Base-by-base conservation (phyloP, 2,888 invertebrate genomes). In the Himalopsyche japonica region DNA sequence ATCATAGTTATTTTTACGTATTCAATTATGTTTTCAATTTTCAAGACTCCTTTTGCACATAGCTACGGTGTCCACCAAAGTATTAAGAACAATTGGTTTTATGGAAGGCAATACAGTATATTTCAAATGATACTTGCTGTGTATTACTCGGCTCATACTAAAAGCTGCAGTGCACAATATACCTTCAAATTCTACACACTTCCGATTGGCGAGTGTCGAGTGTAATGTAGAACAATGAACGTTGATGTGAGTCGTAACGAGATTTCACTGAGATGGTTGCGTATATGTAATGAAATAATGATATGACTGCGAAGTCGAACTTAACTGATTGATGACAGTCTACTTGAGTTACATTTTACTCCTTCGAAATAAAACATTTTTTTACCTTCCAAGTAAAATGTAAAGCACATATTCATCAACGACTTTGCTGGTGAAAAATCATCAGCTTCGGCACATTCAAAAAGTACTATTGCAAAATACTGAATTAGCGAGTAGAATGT, bases 371-470 rank as follows among this genome's bases (percentile, higher is more conserved):
- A 70, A 70, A 70, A 70, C 70, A 70, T 70, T 70, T 76, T 37
- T 32, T 80, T 85, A 95, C 95, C 93, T 93, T 95, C 95, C 88
- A 94, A 93, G 88, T 94, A 95, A 90, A 95, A 95, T 7, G 95
- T 94, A 89, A 95, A 95, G 89, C 95, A 95, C 93, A 95, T 94
- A 89, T 95, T 95, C 95, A 96, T 95, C 32, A 95, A 92, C 81
- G 93, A 93, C 87, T 95, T 94, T 27, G 95, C 95, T 3, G 95
- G 95, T 5, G 93, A 93, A 88, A 93, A 96, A 88, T 95, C 95
- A 88, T 95, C 95, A 8, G 94, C 93, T 88, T 95, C 95, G 84
- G 93, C 92, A 87, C 95, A 95, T 89, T 95, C 95, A 88, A 95
- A 95, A 81, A 95, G 90, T 18, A 94, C 93, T 30, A 95, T 93